Evolutionary conservation across 2,888 invertebrate genomes (phyloP).

Genomic region (Acanthosepion pharaonis): DNA sequence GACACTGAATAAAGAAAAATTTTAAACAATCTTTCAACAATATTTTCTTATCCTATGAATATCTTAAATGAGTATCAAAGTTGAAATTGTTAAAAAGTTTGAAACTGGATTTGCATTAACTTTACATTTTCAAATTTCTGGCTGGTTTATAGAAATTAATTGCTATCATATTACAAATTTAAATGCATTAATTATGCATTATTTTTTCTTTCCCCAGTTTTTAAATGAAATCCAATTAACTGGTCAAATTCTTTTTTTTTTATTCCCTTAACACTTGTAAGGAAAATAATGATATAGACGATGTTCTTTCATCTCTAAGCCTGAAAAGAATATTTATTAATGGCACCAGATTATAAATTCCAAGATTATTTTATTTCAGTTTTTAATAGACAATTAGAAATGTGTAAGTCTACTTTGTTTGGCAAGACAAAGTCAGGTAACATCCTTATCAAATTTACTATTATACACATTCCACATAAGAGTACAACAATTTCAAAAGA

Average conservation of each 20-base stretch:
- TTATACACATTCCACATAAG: neutral
- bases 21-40: neutral
- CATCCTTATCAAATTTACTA: neutral
- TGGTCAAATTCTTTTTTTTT: no score
- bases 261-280: neutral
- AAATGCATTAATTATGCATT: neutral
- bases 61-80: no score
- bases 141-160: no score
- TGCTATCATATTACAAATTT: no score
- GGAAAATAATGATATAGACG: neutral
- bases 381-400: no score
- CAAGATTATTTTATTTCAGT: no score
- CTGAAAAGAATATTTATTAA: neutral
- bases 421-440: neutral
- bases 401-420: neutral
- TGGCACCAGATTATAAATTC: neutral
- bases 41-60: no score
- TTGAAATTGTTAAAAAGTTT: no score
- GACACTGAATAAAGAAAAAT: neutral
- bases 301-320: neutral
- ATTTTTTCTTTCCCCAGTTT: neutral
- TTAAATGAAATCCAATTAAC: neutral
- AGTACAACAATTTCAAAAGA: neutral
- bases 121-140: no score
- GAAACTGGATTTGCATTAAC: no score